Evolutionary conservation across 2,797 vertebrate genomes (phyloP), one percentile per base, ranked within the genome.

Genomic region (Calcarius lapponicus): DNA sequence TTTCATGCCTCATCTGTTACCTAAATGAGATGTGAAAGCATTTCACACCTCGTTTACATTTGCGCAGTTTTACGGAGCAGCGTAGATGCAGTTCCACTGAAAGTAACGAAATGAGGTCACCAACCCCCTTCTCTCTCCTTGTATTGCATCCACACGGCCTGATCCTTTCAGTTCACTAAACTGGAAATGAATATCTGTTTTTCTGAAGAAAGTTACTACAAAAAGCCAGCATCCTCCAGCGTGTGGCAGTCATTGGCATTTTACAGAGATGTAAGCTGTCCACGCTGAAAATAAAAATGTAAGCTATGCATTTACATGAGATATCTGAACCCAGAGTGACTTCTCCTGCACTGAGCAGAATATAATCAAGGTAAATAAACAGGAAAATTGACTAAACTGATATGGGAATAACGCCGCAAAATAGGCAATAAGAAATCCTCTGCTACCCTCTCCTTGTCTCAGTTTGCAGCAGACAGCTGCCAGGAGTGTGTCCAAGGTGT

Each of bases 11-110:
- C 97, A 98, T 98, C 96, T 97, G 97, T 97, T 97, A 95, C 96
- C 96, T 97, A 97, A 98, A 98, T 98, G 97, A 98, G 97, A 98
- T 97, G 96, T 97, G 97, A 98, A 97, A 97, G 96, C 96, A 97
- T 97, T 97, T 98, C 97, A 97, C 97, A 98, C 96, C 96, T 98
- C 92, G 93, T 97, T 97, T 98, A 97, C 97, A 97, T 98, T 98
- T 96, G 84, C 7, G 2, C 84, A 86, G 91, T 96, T 97, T 97
- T 98, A 96, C 67, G 47, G 86, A 97, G 96, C 87, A 89, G 95
- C 79, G 50, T 74, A 91, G 93, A 95, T 91, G 91, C 94, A 83
- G 86, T 92, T 97, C 92, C 86, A 69, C 90, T 50, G 94, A 80
- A 97, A 97, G 95, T 73, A 97, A 93, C 0, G 84, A 97, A 97